Percentiles rank a stretch among this genome's conserved stretches.
phyloP scores from a whole-genome alignment of 2,797 vertebrate species.

The Rhinella marina region DNA sequence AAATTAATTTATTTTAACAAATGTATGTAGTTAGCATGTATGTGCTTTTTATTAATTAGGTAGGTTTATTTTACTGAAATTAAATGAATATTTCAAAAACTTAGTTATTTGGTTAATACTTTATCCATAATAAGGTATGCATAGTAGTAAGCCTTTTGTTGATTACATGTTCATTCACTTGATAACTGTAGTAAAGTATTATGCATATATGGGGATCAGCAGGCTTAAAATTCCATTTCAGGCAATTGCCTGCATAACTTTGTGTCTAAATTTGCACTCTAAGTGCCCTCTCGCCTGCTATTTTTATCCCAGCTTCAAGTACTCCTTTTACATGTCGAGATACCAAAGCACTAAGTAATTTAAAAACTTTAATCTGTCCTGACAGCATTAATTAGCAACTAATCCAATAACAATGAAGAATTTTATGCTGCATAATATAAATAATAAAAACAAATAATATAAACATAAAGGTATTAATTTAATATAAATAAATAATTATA shows the following conservation, averaged over 20 bases:
- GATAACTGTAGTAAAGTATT: constrained; percentile 67
- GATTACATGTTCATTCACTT: constrained; percentile 59
- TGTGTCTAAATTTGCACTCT: constrained; percentile 79
- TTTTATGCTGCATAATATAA: neutral
- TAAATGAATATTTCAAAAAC: neutral
- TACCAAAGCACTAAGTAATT: constrained; percentile 63
- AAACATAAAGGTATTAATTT: neutral
- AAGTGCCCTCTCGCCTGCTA: constrained; percentile 84
- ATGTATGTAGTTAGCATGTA: neutral
- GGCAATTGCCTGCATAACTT: constrained; percentile 84
- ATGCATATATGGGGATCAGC: constrained; percentile 84
- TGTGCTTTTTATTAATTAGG: too few relatives aligned
- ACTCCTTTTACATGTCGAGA: constrained; percentile 69
- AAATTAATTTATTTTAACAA: neutral
- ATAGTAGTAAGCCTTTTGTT: constrained; percentile 53
- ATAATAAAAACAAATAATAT: neutral
- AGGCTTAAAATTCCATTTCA: constrained; percentile 82
- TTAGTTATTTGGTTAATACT: neutral
- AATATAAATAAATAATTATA: neutral
- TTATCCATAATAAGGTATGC: neutral
- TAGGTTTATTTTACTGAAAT: neutral
- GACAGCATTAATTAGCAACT: constrained; percentile 41
- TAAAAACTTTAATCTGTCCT: constrained; percentile 15
- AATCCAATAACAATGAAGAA: neutral
- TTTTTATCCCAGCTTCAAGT: constrained; percentile 88